These are phyloP conservation scores for Strix occidentalis DNA, from an alignment of 2,797 vertebrate genomes.

Conservation along the genomic window DNA sequence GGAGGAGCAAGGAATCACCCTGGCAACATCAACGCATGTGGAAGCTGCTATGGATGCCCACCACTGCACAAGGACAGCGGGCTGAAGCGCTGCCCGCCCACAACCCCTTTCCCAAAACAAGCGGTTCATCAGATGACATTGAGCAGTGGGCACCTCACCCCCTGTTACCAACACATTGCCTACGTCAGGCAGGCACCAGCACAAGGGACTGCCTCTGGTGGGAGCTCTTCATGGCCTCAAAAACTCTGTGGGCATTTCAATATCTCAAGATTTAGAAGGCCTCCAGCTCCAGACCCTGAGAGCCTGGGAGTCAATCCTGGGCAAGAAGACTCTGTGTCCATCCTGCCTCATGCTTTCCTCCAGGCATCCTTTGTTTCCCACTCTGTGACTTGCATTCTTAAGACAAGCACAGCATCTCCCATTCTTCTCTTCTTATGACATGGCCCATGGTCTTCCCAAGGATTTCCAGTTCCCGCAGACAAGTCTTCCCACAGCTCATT, in stretches of 20 bases:
- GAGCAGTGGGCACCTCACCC: not conserved
- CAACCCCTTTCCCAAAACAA: not conserved
- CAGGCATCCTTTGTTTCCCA: too few relatives aligned
- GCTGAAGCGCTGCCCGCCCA: not conserved
- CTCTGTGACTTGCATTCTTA: too few relatives aligned
- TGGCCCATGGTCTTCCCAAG: too few relatives aligned
- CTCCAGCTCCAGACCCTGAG: too few relatives aligned
- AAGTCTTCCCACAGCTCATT: not conserved
- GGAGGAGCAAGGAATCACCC: not conserved
- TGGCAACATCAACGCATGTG: too few relatives aligned
- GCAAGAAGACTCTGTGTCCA: accelerated
- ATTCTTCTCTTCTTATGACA: not conserved
- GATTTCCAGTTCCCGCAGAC: not conserved
- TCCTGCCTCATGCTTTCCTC: not conserved
- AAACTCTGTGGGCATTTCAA: not conserved
- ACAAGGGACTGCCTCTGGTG: not conserved
- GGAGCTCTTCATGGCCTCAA: not conserved
- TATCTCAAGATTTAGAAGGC: not conserved
- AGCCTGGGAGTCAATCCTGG: not conserved
- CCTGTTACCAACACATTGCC: not conserved
- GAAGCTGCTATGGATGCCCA: not conserved
- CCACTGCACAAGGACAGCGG: too few relatives aligned
- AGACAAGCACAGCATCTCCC: too few relatives aligned
- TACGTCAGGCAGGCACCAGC: not conserved
- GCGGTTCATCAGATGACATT: not conserved